Evolutionary conservation across 2,113 vertebrate genomes (phyloP).

Genomic region (Regulus satrapa): DNA sequence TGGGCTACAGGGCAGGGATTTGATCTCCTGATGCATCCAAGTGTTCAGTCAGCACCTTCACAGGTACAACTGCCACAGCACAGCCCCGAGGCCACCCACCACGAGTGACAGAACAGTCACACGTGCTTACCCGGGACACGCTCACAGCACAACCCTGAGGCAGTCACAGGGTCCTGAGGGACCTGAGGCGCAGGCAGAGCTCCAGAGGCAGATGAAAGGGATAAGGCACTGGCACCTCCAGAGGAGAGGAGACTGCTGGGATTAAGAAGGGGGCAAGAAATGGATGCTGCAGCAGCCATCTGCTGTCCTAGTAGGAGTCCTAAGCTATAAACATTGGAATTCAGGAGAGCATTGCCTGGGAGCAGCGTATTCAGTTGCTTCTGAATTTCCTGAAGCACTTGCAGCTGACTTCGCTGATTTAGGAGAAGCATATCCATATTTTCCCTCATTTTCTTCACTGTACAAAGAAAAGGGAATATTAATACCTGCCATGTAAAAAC

Average conservation of each 20-base stretch:
- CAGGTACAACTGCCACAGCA: not conserved
- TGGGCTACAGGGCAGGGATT: not conserved
- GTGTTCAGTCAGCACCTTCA: not conserved
- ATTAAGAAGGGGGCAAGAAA: conserved; percentile 23
- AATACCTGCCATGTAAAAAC: not conserved
- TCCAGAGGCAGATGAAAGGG: not conserved
- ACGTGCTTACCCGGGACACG: not conserved
- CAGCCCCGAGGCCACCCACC: not conserved
- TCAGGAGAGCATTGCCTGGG: conserved; percentile 36
- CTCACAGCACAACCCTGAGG: not conserved
- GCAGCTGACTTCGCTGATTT: conserved; percentile 51
- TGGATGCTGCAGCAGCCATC: not conserved
- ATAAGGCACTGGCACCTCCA: not conserved
- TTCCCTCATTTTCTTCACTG: conserved; percentile 44
- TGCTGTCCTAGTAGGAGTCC: conserved; percentile 5
- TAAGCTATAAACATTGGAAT: conserved; percentile 12
- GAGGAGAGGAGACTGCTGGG: not conserved
- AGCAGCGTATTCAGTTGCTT: conserved; percentile 35
- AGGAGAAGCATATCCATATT: conserved; percentile 42
- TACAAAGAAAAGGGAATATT: not conserved
- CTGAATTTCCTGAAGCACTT: conserved; percentile 54
- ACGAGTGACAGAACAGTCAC: not conserved
- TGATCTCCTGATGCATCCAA: not conserved
- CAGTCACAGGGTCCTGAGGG: not conserved
- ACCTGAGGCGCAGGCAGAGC: not conserved